phyloP scores from a whole-genome alignment of 53 echinoderm and acorn worm genomes.

The Arbacia lixula region DNA sequence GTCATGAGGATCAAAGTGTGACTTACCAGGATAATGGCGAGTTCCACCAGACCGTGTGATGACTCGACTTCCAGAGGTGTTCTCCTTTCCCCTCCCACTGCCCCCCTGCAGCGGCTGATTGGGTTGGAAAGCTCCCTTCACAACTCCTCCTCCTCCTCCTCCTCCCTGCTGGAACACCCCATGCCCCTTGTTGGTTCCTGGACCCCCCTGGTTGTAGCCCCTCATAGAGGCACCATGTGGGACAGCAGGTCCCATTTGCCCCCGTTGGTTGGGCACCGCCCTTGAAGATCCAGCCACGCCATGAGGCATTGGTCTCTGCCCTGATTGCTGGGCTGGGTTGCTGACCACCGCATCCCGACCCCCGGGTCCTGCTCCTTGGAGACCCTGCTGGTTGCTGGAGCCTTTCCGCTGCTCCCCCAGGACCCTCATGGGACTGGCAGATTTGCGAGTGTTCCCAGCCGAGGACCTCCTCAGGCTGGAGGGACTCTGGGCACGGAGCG shows the following conservation, averaged over 20 bases:
- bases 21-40: constrained; percentile 7
- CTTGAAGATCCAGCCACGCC: too few species aligned
- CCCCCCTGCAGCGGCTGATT: not conserved
- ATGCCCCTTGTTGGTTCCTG: not conserved
- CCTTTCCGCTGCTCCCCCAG: not conserved
- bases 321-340: too few species aligned
- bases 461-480: not conserved
- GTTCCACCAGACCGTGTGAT: constrained; percentile 14
- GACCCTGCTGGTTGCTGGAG: not conserved
- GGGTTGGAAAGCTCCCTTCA: not conserved
- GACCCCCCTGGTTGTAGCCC: not conserved
- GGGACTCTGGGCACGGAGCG: not conserved
- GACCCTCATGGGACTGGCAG: not conserved
- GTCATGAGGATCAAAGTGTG: too few species aligned
- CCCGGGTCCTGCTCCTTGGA: not conserved
- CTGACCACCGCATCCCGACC: too few species aligned
- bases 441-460: not conserved
- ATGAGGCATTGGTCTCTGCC: too few species aligned
- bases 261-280: not conserved
- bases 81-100: constrained; percentile 34
- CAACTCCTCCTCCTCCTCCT: too few species aligned
- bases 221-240: too few species aligned
- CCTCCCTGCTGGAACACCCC: constrained; percentile 40
- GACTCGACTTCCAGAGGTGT: constrained; percentile 2
- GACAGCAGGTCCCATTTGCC: too few species aligned